Evolutionary conservation across 2,888 invertebrate species (phyloP), one percentile per base, ranked within the genome.

Genomic region (Crepidodera aurea): DNA sequence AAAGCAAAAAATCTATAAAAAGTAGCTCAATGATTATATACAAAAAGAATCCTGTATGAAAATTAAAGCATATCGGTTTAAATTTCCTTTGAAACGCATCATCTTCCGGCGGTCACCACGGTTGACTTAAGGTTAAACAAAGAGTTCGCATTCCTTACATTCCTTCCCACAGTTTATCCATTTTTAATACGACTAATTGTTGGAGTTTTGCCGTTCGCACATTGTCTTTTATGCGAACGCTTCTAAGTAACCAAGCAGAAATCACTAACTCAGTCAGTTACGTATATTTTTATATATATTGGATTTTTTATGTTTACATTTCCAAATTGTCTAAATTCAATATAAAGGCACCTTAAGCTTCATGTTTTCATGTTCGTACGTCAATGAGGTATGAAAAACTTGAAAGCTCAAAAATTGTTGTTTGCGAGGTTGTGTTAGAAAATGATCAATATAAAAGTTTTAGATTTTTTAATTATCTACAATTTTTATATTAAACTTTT

Each of bases 151-250:
- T 74, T 74, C 72, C 61, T 58, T 25, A 64, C 67, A 73, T 73
- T 71, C 72, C 72, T 74, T 72, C 72, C 72, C 72, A 72, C 71
- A 71, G 62, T 63, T 59, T 58, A 56, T 58, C 64, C 60, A 56
- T 44, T 60, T 60, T 63, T 58, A 64, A 57, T 63, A 60, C 54
- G 56, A 67, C 61, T 67, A 67, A 67, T 67, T 65, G 63, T 57
- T 37, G 27, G 25, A 58, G 55, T 48, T 40, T 22, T 32, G 19
- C 25, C 55, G 59, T 63, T 63, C 34, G 56, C 61, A 46, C 62
- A 57, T 57, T 57, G 56, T 51, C 34, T 65, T 51, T 48, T 60
- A 51, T 32, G 51, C 32, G 51, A 51, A 59, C 40, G 8, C 8
- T 40, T 40, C 40, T 40, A 40, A 40, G 40, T 18, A 18, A 40